Evolutionary conservation across 2,113 vertebrate genomes (phyloP), one percentile per base, ranked within the genome.

Genomic region (Pituophis catenifer): DNA sequence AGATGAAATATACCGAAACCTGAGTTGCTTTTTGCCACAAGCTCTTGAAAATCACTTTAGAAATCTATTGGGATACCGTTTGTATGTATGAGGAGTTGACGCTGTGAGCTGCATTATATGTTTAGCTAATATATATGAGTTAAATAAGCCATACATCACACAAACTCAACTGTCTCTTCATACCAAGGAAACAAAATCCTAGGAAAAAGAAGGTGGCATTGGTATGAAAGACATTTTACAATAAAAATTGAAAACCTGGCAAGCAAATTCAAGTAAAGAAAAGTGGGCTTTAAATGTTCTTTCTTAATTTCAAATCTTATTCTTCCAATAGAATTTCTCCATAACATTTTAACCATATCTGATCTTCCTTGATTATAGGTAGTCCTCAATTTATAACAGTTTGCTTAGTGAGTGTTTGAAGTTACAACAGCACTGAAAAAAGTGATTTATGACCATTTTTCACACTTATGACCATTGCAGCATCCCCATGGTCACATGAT

Each of bases 221-320:
- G 75, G 17, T 19, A 81, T 81, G 75, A 44, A 81, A 44, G n/a
- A 17, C 17, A 81, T 81, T 21, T 81, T 81, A 44, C 75, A 81
- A 81, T 44, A 81, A 81, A 81, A 81, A 44, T 19, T 44, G 75
- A 81, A 81, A 81, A 81, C 33, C 24, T 90, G 59, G 44, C 44
- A 90, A 93, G 54, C 8, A 93, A 57, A 50, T 58, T 62, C 29
- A 58, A 85, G 81, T 93, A 12, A 24, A 17, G 54, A 93, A 90
- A 85, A 59, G 58, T 13, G 92, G 29, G 26, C 19, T 86, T 86
- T 81, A 55, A 52, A 29, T 59, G 57, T 50, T 15, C 89, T 48
- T 59, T 75, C 26, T 58, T 86, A 70, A 90, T 93, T 90, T 93
- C 53, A 59, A 44, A 55, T 86, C 38, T 90, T 21, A 19, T 93